Conservation (phyloP, 2,888 invertebrate genomes). For the Philonicus albiceps region DNA sequence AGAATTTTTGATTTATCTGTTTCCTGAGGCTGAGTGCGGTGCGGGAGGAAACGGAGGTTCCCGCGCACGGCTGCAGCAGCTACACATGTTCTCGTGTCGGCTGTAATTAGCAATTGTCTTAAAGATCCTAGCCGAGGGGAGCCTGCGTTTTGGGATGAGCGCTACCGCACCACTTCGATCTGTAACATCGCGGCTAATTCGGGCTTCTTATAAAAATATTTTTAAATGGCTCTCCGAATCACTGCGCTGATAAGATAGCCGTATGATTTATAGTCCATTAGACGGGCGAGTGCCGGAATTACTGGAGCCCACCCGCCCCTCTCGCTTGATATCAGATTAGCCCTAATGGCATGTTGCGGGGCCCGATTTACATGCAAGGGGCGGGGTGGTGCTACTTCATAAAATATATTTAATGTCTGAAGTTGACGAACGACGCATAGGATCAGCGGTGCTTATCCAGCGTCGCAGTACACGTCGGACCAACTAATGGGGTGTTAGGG, state of each 20-base stretch:
- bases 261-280: not conserved
- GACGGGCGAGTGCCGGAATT: not conserved
- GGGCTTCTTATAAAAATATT: not conserved
- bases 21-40: constrained; percentile 15
- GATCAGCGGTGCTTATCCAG: not conserved
- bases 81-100: not conserved
- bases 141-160: not conserved
- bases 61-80: not conserved
- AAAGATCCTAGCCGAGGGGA: not conserved
- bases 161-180: not conserved
- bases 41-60: not conserved
- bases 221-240: not conserved
- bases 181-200: not conserved
- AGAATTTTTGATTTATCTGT: constrained; percentile 36
- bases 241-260: constrained; percentile 17
- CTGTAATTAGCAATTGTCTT: constrained; percentile 31
- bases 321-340: not conserved
- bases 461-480: not conserved
- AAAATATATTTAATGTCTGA: not conserved
- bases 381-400: not conserved
- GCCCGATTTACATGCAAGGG: constrained; percentile 6
- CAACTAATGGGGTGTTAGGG: constrained; percentile 2
- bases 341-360: not conserved
- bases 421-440: constrained; percentile 1
- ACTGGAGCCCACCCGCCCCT: not conserved